Base-by-base conservation (phyloP, 2,888 invertebrate genomes). In the Lampropteryx suffumata region DNA sequence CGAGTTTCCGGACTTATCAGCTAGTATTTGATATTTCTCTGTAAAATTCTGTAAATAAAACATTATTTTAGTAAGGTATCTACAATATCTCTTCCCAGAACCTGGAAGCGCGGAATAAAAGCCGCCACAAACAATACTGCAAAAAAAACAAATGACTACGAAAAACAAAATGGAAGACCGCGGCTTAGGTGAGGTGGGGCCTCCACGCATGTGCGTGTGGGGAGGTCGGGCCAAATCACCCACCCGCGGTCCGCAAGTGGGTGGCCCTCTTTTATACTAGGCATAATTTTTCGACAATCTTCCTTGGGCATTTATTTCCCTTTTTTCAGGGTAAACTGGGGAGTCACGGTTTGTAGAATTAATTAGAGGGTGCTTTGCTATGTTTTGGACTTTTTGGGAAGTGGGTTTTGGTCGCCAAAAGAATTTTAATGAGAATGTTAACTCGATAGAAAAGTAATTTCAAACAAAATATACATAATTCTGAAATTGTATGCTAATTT, bases 131-230 rank as follows among this genome's bases (percentile, higher is more conserved):
- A 55, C 2, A 7, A 1, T 24, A 36, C 26, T 6, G 45, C 11
- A 44, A 40, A 52, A 64, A 68, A 64, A 65, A 47, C 50, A 55
- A 68, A 66, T 55, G 58, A 63, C 54, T 55, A 58, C 55, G 61
- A 85, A 88, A 87, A 89, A 87, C 87, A 89, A 89, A 88, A 88
- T 88, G 88, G 88, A 79, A 76, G 82, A 69, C 70, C 60, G 44
- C 44, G 61, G 82, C 73, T 87, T 87, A 86, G 82, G 82, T 72
- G 71, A 69, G 73, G 73, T 73, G 71, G 69, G 70, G 65, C 65
- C 71, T 76, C 71, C 75, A 88, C 89, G 88, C 88, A 87, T 88
- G 88, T 87, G 88, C 88, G 88, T 87, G 61, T 59, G 55, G 65
- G 65, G 65, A 66, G 47, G 53, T 45, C 47, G 47, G 40, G 47